phyloP scores from a whole-genome alignment of 2,797 vertebrate species.

The Coracias cyanogaster region DNA sequence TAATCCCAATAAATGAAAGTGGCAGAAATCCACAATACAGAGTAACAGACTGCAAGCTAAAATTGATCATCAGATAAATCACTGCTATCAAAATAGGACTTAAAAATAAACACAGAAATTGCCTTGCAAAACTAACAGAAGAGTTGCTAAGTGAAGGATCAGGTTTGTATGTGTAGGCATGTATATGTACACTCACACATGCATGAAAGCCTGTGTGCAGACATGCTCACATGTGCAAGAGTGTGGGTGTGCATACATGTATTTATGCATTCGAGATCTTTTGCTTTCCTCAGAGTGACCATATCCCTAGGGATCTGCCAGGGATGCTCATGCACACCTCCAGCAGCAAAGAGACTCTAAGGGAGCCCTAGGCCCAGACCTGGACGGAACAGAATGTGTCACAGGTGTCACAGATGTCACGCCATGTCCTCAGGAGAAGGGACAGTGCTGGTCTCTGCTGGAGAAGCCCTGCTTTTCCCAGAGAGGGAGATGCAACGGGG shows the following conservation, averaged over 20 bases:
- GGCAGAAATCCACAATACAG: constrained; percentile 11
- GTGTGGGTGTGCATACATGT: fast-evolving
- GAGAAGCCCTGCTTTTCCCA: neutral
- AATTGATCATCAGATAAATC: constrained; percentile 22
- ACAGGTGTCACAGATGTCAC: neutral
- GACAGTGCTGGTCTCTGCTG: neutral
- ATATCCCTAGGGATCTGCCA: neutral
- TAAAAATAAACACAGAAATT: neutral
- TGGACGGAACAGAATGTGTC: neutral
- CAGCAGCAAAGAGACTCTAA: neutral
- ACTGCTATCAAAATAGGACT: neutral
- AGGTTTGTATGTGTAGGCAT: fast-evolving
- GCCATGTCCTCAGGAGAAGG: fast-evolving
- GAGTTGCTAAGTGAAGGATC: neutral
- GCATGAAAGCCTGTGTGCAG: neutral
- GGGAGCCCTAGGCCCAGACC: neutral
- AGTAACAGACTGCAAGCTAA: constrained; percentile 2
- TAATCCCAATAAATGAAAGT: constrained; percentile 25
- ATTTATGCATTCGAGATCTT: neutral
- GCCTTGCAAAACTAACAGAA: neutral
- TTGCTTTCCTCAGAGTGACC: neutral
- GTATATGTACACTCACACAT: fast-evolving
- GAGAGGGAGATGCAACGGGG: neutral
- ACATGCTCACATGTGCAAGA: neutral
- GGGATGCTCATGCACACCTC: neutral